A percentile compares a stretch with the other conserved stretches of the same genome.
These are phyloP conservation scores for Caiman crocodilus DNA, from an alignment of 2,797 vertebrate species.

Conservation along the genomic window DNA sequence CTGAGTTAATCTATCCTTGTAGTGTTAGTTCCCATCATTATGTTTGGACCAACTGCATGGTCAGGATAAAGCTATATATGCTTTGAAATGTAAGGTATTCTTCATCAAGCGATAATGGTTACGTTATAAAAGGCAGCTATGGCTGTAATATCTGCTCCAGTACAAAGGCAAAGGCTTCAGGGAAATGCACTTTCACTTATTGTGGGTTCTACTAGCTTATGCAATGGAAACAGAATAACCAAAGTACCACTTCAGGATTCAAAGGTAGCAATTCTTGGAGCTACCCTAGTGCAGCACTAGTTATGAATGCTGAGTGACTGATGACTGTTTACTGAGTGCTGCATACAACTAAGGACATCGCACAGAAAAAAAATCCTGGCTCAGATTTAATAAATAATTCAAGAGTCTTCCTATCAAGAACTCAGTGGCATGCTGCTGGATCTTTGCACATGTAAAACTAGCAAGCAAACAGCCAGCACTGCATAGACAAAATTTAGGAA, in stretches of 20 bases:
- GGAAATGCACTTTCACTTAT: not conserved
- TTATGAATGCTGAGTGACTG: not conserved
- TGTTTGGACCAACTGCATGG: too few relatives aligned
- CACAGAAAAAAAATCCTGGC: not conserved
- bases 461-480: not conserved
- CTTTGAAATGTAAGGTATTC: too few relatives aligned
- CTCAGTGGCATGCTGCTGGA: not conserved
- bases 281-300: not conserved
- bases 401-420: not conserved
- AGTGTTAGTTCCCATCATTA: too few relatives aligned
- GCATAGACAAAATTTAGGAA: not conserved
- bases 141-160: not conserved
- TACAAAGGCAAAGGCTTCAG: not conserved
- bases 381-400: not conserved
- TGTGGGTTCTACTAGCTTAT: not conserved
- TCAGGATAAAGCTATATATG: too few relatives aligned
- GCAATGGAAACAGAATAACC: not conserved
- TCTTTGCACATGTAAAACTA: not conserved
- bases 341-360: not conserved
- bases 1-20: too few relatives aligned
- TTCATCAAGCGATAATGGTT: too few relatives aligned
- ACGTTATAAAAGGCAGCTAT: not conserved
- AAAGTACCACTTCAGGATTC: not conserved
- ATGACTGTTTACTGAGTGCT: not conserved
- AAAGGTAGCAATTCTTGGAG: not conserved